Evolutionary conservation across 2,113 vertebrate genomes (phyloP), one percentile per base, ranked within the genome.

Genomic region (Pungitius pungitius): DNA sequence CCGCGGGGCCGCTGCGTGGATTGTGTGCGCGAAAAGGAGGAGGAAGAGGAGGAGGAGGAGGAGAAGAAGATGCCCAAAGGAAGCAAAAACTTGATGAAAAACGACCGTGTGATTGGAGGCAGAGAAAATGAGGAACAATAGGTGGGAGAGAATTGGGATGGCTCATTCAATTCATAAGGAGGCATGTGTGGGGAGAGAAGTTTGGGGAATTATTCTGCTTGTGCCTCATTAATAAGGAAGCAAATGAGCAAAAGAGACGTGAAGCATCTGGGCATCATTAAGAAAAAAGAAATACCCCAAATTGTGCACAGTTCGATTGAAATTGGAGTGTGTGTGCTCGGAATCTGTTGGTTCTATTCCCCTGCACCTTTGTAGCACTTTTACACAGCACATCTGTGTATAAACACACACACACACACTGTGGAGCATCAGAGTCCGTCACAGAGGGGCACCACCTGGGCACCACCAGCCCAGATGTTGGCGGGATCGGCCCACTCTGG

Each of bases 1-100:
- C 58, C 77, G 56, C 45, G 77, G 56, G 45, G 79, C 49, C 64
- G 61, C 62, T 71, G 75, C 72, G 1, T 27, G 63, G 54, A 66
- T 69, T 74, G 69, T 78, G 62, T 78, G 62, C 75, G 64, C 67
- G 69, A 43, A 63, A 72, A 71, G 45, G 61, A 60, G 65, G 51
- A 70, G 30, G n/a, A 17, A 39, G 80, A 30, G 30, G 30, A 30
- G 30, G 30, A 30, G 5, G 30, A 73, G 20, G 61, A 60, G 65
- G 51, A 70, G 30, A 18, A 17, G 42, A 80, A 57, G 52, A 74
- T 63, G 54, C 59, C 30, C 60, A 51, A n/a, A n/a, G n/a, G n/a
- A n/a, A 18, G 74, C 65, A 64, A 15, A 45, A 45, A 45, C 43
- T 45, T 47, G 43, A 6, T 81, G 39, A 65, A 63, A 71, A 72